A percentile compares a stretch with the other conserved stretches of the same genome.
Evolutionary conservation across 2,113 vertebrate species (phyloP).

Genomic region (Erythrolamprus reginae): DNA sequence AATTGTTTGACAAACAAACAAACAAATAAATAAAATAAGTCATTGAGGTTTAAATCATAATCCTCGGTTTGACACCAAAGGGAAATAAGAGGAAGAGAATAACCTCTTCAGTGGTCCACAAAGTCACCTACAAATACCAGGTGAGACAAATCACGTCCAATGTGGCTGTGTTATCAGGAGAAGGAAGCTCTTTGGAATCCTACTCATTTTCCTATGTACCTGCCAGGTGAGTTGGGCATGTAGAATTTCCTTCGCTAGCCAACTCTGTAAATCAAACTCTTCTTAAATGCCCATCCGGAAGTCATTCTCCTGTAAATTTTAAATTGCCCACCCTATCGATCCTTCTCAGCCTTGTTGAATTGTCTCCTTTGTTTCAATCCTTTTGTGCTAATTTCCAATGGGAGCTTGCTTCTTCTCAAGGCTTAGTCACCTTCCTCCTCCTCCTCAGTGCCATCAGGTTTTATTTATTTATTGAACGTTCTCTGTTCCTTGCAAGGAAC

Average conservation of each 20-base stretch:
- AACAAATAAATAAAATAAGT: too few species aligned
- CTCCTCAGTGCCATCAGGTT: not conserved
- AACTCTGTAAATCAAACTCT: not conserved
- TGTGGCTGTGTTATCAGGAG: not conserved
- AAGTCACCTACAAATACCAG: not conserved
- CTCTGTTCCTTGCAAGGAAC: not conserved
- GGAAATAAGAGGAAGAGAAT: not conserved
- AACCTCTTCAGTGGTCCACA: not conserved
- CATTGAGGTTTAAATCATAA: not conserved
- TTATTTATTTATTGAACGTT: not conserved
- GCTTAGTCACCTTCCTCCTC: not conserved
- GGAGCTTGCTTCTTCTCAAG: not conserved
- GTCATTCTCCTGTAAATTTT: constrained; percentile 31
- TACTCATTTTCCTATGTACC: not conserved
- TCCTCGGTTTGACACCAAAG: not conserved
- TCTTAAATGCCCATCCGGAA: constrained; percentile 25
- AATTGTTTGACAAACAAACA: too few species aligned
- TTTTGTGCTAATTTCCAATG: constrained; percentile 7
- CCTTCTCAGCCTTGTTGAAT: constrained; percentile 32
- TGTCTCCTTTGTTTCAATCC: constrained; percentile 11
- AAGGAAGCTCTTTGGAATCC: not conserved
- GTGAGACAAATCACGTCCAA: not conserved
- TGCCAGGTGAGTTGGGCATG: not conserved
- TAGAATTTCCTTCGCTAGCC: not conserved
- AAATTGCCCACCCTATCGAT: constrained; percentile 37